Conservation (phyloP, 2,113 vertebrate species). For the human region GRCh38 chr4:146905501-146906000, state of each 20-base stretch:
- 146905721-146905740: neutral
- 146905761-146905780: neutral
- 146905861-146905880: neutral
- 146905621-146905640: neutral
- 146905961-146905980: constrained; percentile 1
- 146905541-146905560: neutral
- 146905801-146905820: neutral
- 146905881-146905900: neutral
- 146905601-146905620: neutral
- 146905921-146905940: neutral
- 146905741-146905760: neutral
- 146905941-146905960: neutral
- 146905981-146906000: neutral
- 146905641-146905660: neutral
- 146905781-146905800: neutral
- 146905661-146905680: constrained; percentile 17
- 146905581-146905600: neutral
- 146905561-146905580: neutral
- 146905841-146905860: neutral
- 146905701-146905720: neutral
- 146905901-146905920: constrained; percentile 27
- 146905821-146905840: neutral
- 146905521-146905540: neutral
- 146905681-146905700: neutral
- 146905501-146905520: neutral